Conservation (phyloP, 2,113 vertebrate genomes). For the Peromyscus leucopus region DNA sequence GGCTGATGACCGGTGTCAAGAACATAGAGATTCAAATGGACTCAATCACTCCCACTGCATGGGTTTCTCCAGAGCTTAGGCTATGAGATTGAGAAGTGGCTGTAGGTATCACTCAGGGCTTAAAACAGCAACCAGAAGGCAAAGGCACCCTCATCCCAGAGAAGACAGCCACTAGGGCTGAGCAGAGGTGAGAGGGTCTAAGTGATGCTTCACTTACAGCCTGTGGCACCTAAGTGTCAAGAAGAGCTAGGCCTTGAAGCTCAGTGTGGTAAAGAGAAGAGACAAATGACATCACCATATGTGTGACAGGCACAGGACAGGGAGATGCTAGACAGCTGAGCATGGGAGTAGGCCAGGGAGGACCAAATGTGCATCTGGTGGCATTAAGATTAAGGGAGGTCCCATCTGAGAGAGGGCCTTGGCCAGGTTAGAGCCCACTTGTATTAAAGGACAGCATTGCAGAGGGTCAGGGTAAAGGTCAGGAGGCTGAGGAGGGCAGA, state of each 20-base stretch:
- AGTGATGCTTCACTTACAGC: too few relatives aligned
- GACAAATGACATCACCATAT: neutral
- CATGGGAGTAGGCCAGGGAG: neutral
- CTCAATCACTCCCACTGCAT: neutral
- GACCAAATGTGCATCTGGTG: neutral
- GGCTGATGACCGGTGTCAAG: neutral
- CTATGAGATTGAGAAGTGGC: neutral
- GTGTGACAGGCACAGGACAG: neutral
- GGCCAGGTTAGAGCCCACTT: neutral
- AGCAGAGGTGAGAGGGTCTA: neutral
- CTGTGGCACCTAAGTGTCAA: neutral
- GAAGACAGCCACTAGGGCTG: neutral
- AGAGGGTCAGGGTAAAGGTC: neutral
- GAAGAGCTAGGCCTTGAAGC: neutral
- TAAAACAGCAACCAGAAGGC: neutral
- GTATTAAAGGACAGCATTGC: neutral
- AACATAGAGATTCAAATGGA: neutral
- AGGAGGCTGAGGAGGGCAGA: neutral
- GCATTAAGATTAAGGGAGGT: neutral
- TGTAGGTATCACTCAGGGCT: neutral
- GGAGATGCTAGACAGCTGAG: neutral
- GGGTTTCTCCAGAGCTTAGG: neutral
- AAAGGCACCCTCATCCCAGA: neutral
- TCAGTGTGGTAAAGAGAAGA: neutral
- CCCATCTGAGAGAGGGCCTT: neutral